Evolutionary conservation across 1,140 invertebrate genomes (phyloP).

Genomic region (Drosophila auraria): DNA sequence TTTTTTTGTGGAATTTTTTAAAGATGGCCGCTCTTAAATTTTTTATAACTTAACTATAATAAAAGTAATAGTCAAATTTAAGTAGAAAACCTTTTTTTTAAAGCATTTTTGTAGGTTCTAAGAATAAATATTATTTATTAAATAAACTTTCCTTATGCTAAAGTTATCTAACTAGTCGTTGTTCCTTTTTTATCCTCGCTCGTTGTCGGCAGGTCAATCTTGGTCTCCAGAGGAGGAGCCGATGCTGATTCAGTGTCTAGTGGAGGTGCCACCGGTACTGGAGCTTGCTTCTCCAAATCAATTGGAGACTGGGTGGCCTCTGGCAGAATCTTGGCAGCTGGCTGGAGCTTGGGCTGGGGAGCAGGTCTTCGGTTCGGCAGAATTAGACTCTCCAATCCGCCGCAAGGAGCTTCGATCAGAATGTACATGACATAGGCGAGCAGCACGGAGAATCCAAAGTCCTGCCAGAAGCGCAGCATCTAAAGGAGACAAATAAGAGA

Average conservation of each 20-base stretch:
- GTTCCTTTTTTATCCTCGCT: not conserved
- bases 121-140: constrained; percentile 22
- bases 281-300: constrained; percentile 26
- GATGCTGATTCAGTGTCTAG: not conserved
- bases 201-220: not conserved
- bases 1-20: not conserved
- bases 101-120: not conserved
- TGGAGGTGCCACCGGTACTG: not conserved
- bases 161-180: not conserved
- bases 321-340: not conserved
- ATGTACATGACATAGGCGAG: constrained; percentile 50
- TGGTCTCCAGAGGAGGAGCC: constrained; percentile 28
- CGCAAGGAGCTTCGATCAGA: constrained; percentile 53
- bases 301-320: not conserved
- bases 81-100: not conserved
- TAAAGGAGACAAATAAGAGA: not conserved
- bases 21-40: no score
- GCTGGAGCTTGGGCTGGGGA: constrained; percentile 13
- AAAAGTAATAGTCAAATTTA: not conserved
- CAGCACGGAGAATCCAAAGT: constrained; percentile 56
- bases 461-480: constrained; percentile 59
- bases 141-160: not conserved
- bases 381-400: constrained; percentile 41
- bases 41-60: no score
- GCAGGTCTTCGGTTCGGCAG: constrained; percentile 42